Conservation (phyloP, 2,113 vertebrate species). For the Crotalus viridis region DNA sequence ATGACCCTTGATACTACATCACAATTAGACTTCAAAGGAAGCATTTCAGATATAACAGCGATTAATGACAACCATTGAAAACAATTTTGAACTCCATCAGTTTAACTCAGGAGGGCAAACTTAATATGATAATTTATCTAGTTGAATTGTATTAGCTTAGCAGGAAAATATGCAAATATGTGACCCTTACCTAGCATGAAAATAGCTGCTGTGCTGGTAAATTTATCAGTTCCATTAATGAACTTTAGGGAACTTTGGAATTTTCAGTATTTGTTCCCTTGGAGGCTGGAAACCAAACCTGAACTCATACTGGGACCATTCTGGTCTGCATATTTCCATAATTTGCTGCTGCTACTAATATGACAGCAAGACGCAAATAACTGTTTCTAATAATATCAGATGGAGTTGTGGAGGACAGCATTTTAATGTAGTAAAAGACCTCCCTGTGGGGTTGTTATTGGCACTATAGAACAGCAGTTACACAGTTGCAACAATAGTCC, state of each 20-base stretch:
- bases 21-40: slow-evolving; percentile 94
- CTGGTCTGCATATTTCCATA: slow-evolving; percentile 94
- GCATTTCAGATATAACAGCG: slow-evolving; percentile 95
- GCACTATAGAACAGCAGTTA: slow-evolving; percentile 93
- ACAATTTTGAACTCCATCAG: slow-evolving; percentile 99
- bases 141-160: slow-evolving; percentile 90
- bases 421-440: slow-evolving; percentile 91
- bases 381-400: slow-evolving; percentile 97
- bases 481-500: slow-evolving; percentile 90
- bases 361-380: slow-evolving; percentile 98
- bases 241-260: slow-evolving; percentile 98
- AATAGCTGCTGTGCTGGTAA: slow-evolving; percentile 90
- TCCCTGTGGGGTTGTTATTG: slow-evolving; percentile 93
- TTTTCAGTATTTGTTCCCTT: slow-evolving; percentile 89
- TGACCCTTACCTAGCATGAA: slow-evolving; percentile 97
- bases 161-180: slow-evolving; percentile 96
- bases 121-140: slow-evolving; percentile 99
- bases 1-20: slow-evolving; percentile 85
- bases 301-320: slow-evolving; percentile 92
- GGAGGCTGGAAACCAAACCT: slow-evolving; percentile 90
- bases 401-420: slow-evolving; percentile 92
- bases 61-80: slow-evolving; percentile 99
- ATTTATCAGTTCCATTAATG: slow-evolving; percentile 91
- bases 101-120: slow-evolving; percentile 99
- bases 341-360: slow-evolving; percentile 93